Evolutionary conservation across 1,140 invertebrate species (phyloP).

Genomic region (Saxidomus purpurata): DNA sequence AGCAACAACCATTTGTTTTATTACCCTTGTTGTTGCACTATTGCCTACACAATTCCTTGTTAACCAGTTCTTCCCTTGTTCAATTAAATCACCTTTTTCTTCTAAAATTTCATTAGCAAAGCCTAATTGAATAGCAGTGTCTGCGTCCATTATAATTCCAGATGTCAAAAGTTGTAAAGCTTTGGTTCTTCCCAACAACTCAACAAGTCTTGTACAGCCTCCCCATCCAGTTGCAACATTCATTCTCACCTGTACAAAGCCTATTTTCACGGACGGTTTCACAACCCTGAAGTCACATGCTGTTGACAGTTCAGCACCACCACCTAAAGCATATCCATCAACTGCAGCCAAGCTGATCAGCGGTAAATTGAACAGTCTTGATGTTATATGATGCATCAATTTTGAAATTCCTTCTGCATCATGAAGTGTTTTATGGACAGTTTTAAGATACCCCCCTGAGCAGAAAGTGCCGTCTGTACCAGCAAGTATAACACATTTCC

Average conservation of each 20-base stretch:
- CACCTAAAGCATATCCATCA: slow-evolving; percentile 88
- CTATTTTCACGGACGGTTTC: slow-evolving; percentile 85
- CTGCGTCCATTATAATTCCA: slow-evolving; percentile 82
- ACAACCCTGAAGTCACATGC: slow-evolving; percentile 89
- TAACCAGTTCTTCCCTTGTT: slow-evolving; percentile 85
- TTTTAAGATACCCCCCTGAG: slow-evolving; percentile 89
- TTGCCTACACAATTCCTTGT: slow-evolving; percentile 75
- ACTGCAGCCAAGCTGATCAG: slow-evolving; percentile 88
- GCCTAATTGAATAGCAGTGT: slow-evolving; percentile 85
- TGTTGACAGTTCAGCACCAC: slow-evolving; percentile 89
- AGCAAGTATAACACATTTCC: slow-evolving; percentile 88
- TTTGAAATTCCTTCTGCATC: slow-evolving; percentile 87
- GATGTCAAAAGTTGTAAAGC: slow-evolving; percentile 87
- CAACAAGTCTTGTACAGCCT: slow-evolving; percentile 87
- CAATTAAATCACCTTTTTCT: slow-evolving; percentile 77
- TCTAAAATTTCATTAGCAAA: slow-evolving; percentile 80
- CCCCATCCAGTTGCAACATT: slow-evolving; percentile 89
- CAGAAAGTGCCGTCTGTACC: slow-evolving; percentile 88
- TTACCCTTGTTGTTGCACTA: slow-evolving; percentile 81
- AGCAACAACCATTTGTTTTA: slow-evolving; percentile 86
- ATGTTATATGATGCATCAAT: slow-evolving; percentile 88
- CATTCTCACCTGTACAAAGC: slow-evolving; percentile 89
- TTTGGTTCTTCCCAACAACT: slow-evolving; percentile 86
- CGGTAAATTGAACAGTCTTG: slow-evolving; percentile 87
- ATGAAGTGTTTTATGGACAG: slow-evolving; percentile 82